These are phyloP conservation scores for Cyclopterus lumpus DNA, from an alignment of 2,797 vertebrate species.

Conservation along the genomic window DNA sequence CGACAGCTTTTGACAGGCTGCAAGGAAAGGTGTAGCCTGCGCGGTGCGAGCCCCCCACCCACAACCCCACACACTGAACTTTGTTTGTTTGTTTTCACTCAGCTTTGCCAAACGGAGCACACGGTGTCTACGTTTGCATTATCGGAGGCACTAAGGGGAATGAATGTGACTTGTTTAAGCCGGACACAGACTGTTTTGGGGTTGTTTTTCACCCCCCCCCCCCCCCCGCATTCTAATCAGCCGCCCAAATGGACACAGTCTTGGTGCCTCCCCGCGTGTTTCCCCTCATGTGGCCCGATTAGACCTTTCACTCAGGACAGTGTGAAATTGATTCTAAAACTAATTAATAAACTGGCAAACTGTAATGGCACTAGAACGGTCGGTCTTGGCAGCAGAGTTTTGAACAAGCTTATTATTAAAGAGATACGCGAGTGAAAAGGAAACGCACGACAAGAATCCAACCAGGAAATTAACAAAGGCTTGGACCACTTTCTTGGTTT, in stretches of 20 bases:
- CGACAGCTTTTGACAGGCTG: constrained; percentile 59
- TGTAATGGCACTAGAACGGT: background rate
- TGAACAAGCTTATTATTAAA: background rate
- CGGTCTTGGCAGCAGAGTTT: background rate
- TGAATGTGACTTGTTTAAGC: constrained; percentile 27
- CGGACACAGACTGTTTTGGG: background rate
- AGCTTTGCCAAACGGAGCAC: constrained; percentile 4
- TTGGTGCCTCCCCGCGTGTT: background rate
- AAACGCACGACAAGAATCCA: background rate
- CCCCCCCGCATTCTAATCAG: background rate
- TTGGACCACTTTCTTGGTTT: background rate
- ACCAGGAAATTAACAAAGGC: background rate
- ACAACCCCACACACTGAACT: constrained; percentile 1
- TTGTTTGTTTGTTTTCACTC: constrained; percentile 62
- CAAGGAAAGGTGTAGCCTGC: constrained; percentile 56
- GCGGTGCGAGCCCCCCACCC: background rate
- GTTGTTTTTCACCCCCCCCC: too few relatives aligned
- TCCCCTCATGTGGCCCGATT: background rate
- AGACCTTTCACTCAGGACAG: background rate
- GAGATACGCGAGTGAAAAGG: background rate
- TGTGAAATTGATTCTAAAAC: background rate
- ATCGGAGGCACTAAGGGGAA: background rate
- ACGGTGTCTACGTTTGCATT: constrained; percentile 13
- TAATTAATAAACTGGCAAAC: background rate
- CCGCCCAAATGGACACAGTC: background rate